Percentiles rank a stretch among this genome's conserved stretches.
These are phyloP conservation scores for Drosophila insularis DNA, from an alignment of 1,140 invertebrate genomes.

Conservation along the genomic window DNA sequence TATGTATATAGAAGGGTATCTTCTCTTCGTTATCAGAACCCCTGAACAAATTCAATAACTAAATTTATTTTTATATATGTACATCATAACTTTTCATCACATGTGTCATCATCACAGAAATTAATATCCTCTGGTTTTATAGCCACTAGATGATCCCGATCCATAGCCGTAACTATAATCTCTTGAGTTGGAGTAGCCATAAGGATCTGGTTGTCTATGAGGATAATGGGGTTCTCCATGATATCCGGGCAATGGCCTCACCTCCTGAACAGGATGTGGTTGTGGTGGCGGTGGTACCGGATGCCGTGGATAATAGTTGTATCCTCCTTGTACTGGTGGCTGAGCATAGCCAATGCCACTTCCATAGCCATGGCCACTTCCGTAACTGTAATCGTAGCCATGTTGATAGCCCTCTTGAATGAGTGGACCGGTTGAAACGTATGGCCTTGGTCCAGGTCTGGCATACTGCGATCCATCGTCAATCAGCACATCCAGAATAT, in stretches of 20 bases:
- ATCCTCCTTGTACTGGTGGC: slow-evolving; percentile 3
- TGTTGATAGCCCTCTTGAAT: slow-evolving; percentile 65
- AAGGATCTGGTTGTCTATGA: slow-evolving; percentile 21
- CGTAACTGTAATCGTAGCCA: slow-evolving; percentile 67
- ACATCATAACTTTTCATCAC: too few relatives aligned
- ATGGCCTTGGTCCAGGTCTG: neutral
- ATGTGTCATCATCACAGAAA: too few relatives aligned
- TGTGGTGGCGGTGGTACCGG: neutral
- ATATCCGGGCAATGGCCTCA: too few relatives aligned
- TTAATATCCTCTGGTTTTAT: slow-evolving; percentile 62
- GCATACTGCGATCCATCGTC: slow-evolving; percentile 29
- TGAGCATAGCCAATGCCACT: slow-evolving; percentile 36
- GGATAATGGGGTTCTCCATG: slow-evolving; percentile 2
- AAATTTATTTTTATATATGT: too few relatives aligned
- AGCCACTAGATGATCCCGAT: slow-evolving; percentile 36
- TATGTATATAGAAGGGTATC: too few relatives aligned
- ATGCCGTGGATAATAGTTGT: slow-evolving; percentile 39
- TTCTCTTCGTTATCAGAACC: too few relatives aligned
- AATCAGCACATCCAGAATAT: slow-evolving; percentile 41
- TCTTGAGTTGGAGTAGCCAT: neutral
- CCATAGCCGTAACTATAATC: slow-evolving; percentile 16
- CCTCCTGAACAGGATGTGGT: too few relatives aligned
- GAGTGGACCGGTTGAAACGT: slow-evolving; percentile 30
- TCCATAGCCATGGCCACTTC: slow-evolving; percentile 47
- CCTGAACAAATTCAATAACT: too few relatives aligned